Percentiles rank a stretch among this genome's conserved stretches.
These are phyloP conservation scores for Siniperca knerii DNA, from an alignment of 2,113 vertebrate genomes.

Conservation along the genomic window DNA sequence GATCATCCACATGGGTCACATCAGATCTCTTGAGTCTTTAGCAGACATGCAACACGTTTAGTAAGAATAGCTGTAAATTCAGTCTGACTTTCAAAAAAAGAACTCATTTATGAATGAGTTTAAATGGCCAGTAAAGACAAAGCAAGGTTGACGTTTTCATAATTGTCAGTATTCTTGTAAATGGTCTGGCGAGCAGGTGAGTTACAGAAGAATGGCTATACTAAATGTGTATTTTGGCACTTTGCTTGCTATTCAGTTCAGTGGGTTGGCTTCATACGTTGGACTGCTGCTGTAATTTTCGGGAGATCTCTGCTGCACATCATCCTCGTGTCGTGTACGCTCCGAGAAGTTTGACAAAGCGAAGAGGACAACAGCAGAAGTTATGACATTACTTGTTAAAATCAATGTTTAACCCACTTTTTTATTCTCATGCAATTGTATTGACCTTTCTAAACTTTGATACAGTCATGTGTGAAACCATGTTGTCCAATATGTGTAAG, in stretches of 20 bases:
- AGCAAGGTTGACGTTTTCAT: neutral
- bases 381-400: neutral
- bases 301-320: neutral
- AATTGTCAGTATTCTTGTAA: neutral
- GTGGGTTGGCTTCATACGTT: neutral
- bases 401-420: neutral
- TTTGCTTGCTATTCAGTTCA: conserved; percentile 8
- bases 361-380: neutral
- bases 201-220: conserved; percentile 3
- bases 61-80: neutral
- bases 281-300: neutral
- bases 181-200: conserved; percentile 7
- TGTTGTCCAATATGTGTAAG: conserved; percentile 5
- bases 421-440: neutral
- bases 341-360: neutral
- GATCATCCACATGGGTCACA: neutral
- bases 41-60: neutral
- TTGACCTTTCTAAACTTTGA: conserved; percentile 10
- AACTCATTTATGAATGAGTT: neutral
- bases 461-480: conserved; percentile 39
- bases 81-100: neutral
- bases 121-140: neutral
- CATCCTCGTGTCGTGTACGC: neutral
- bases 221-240: neutral
- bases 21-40: neutral